phyloP scores from a whole-genome alignment of 64 coral and sea anemone genomes.

The Porites australiensis region DNA sequence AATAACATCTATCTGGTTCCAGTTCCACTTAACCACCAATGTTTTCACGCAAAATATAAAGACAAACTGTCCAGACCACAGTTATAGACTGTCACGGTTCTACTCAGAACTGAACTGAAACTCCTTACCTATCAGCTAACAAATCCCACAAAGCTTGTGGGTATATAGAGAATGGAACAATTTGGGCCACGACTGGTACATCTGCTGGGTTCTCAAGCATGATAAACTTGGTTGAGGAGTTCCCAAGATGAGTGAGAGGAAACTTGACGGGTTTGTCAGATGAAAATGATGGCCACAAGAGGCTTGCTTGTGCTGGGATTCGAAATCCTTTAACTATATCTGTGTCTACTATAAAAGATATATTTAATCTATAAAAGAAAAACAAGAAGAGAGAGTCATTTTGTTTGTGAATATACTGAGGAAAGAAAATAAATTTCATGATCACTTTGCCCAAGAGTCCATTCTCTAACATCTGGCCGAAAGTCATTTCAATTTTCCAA shows the following conservation, averaged over 20 bases:
- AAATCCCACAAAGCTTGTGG: conserved; percentile 84
- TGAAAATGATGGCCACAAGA: conserved; percentile 93
- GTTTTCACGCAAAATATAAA: too few species aligned
- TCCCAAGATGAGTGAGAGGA: conserved; percentile 94
- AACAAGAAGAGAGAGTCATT: neutral
- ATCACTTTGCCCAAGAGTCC: too few species aligned
- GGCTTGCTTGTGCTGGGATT: conserved; percentile 67
- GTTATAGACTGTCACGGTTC: too few species aligned
- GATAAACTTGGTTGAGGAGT: conserved; percentile 88
- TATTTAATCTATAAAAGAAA: conserved; percentile 67
- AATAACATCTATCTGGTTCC: too few species aligned
- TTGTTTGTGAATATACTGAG: too few species aligned
- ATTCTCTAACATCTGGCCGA: too few species aligned
- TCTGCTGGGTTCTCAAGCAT: conserved; percentile 89
- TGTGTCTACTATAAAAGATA: conserved; percentile 84
- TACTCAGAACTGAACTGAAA: too few species aligned
- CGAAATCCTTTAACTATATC: conserved; percentile 83
- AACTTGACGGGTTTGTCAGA: conserved; percentile 96
- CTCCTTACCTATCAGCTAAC: conserved; percentile 40
- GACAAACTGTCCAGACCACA: too few species aligned
- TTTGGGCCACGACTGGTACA: conserved; percentile 75
- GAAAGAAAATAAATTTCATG: too few species aligned
- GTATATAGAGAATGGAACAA: conserved; percentile 82
- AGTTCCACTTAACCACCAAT: too few species aligned
- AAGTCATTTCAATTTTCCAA: too few species aligned